Evolutionary conservation across 2,888 invertebrate genomes (phyloP), one percentile per base, ranked within the genome.

Genomic region (Trimorus sp.): DNA sequence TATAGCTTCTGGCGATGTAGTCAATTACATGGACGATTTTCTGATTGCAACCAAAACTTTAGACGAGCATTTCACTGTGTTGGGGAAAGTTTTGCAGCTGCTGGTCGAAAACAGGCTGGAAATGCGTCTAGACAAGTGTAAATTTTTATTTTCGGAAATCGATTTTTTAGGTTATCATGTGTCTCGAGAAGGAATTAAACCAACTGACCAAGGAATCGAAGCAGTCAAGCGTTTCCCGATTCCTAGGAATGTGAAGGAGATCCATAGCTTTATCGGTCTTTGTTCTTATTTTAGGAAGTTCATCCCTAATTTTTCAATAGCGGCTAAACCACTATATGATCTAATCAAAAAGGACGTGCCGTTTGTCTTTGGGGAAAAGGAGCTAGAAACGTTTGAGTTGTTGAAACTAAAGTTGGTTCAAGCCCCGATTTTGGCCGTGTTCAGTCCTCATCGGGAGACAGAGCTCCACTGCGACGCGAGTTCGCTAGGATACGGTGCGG

Each of bases 391-490:
- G 7, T 74, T 74, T 11, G 45, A 65, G 0, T 16, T 6, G 6
- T 42, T 73, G 9, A 56, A 74, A 40, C 8, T 26, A 3, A 49
- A 74, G 37, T 11, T 74, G 8, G 6, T 38, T 14, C 40, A 65
- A 37, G 15, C 49, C 7, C 56, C 65, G 0, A 9, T 58, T 5
- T 14, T 74, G 1, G 36, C 58, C 0, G 48, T 65, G 0, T 74
- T 26, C 42, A 15, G 65, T 15, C 65, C 63, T 37, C 7, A 36
- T 0, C n/a, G 8, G n/a, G 63, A 65, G 7, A 74, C 58, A 4
- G 74, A 74, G 26, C 16, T 74, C 0, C 74, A 74, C 12, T 74
- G 74, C 40, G 65, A 74, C 11, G 65, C 65, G 0, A 74, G 74
- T 38, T 3, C 58, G 6, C 0, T 65, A 5, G 58, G 74, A 9